Conservation (phyloP, 2,113 vertebrate species). For the Chloroceryle aenea region DNA sequence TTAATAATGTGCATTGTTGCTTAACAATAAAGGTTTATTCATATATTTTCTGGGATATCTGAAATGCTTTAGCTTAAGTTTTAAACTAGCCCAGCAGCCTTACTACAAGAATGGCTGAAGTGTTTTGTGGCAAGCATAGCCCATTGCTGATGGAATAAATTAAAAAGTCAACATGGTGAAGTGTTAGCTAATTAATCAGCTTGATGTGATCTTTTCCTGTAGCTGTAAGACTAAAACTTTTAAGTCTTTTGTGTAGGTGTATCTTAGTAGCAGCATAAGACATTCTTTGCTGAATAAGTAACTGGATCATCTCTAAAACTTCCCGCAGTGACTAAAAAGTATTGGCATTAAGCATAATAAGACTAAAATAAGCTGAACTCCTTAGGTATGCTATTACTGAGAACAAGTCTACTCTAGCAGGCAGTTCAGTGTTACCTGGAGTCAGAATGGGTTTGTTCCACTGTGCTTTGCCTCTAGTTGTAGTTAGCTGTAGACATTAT, state of each 20-base stretch:
- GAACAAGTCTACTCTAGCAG: not conserved
- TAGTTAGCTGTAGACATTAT: not conserved
- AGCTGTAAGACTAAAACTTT: conserved; percentile 17
- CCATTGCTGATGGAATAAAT: not conserved
- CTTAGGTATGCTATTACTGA: not conserved
- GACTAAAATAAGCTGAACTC: not conserved
- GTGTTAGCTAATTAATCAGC: not conserved
- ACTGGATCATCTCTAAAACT: not conserved
- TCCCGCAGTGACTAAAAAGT: not conserved
- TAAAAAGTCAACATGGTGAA: not conserved
- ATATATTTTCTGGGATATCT: conserved; percentile 42
- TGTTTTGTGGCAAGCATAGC: not conserved
- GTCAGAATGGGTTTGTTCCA: not conserved
- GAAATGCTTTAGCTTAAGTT: conserved; percentile 30
- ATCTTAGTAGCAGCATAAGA: not conserved
- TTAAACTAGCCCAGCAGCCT: not conserved
- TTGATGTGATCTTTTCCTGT: not conserved
- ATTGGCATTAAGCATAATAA: not conserved
- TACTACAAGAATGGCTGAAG: not conserved
- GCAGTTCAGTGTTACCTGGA: not conserved
- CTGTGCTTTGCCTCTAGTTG: not conserved
- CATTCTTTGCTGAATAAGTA: not conserved
- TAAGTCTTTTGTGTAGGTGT: not conserved
- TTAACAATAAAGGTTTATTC: conserved; percentile 76
- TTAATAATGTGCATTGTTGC: conserved; percentile 77